phyloP scores from a whole-genome alignment of 2,888 invertebrate species.

The Coelogynopora nodosa region DNA sequence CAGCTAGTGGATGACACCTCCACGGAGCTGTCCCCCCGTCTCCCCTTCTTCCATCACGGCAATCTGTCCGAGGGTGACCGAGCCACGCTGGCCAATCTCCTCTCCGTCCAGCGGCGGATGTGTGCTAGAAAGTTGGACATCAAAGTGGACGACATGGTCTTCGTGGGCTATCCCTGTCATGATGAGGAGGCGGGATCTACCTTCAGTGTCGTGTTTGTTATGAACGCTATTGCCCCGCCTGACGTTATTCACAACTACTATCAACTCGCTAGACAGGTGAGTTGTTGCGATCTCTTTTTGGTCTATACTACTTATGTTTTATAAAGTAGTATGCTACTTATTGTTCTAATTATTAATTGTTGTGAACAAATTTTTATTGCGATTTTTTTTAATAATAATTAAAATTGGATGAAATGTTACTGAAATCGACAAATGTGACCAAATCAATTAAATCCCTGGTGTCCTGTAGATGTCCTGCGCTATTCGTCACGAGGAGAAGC shows the following conservation, averaged over 20 bases:
- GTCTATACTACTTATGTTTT: no score
- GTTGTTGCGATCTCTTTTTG: not conserved
- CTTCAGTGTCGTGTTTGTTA: not conserved
- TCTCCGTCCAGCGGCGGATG: not conserved
- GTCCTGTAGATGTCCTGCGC: not conserved
- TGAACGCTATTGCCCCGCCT: not conserved
- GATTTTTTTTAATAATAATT: no score
- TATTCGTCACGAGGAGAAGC: not conserved
- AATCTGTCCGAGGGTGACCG: not conserved
- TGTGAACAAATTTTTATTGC: no score
- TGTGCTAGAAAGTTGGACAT: slow-evolving; percentile 70
- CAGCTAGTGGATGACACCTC: not conserved
- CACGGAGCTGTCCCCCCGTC: not conserved
- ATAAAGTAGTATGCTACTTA: no score
- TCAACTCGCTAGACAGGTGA: not conserved
- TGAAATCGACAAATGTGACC: no score
- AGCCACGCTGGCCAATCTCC: not conserved
- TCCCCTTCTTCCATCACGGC: not conserved
- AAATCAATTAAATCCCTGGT: not conserved
- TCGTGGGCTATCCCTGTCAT: slow-evolving; percentile 78
- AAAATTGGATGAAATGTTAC: no score
- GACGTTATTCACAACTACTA: not conserved
- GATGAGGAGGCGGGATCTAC: not conserved
- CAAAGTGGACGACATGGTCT: slow-evolving; percentile 89
- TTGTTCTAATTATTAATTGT: no score